Percentiles rank a stretch among this genome's conserved stretches.
phyloP scores from a whole-genome alignment of 2,113 vertebrate genomes.

The Alethe castanea region DNA sequence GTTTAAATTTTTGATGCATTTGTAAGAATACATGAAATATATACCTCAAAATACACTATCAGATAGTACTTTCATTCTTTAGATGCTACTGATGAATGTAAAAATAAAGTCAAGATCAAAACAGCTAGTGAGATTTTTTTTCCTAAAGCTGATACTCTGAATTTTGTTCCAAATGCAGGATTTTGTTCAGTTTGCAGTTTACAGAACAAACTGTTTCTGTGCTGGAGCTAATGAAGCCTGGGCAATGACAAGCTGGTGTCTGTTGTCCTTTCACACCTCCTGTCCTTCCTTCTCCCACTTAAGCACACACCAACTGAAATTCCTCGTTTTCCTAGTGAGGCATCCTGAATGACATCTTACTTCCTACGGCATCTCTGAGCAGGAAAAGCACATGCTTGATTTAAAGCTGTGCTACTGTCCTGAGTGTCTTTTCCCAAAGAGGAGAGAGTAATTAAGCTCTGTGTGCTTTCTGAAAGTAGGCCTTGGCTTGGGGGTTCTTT shows the following conservation, averaged over 20 bases:
- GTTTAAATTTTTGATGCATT: background rate
- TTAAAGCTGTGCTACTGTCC: background rate
- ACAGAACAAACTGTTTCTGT: slow-evolving; percentile 13
- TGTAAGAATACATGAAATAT: background rate
- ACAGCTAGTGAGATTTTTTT: background rate
- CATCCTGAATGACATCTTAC: background rate
- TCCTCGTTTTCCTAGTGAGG: background rate
- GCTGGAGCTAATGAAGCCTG: background rate
- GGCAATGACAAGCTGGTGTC: background rate
- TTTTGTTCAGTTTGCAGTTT: slow-evolving; percentile 23
- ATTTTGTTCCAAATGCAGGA: background rate
- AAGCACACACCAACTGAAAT: background rate
- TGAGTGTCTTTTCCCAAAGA: background rate
- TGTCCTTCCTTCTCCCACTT: background rate
- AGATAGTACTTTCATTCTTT: background rate
- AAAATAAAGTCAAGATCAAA: background rate
- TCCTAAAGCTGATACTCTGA: background rate
- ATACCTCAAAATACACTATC: background rate
- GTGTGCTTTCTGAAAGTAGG: background rate
- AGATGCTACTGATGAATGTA: background rate
- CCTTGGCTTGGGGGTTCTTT: background rate
- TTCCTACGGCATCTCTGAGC: background rate
- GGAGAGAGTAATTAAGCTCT: background rate
- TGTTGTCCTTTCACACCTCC: background rate
- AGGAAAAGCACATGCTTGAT: background rate